Conservation (phyloP, 92 coral and sea anemone genomes). For the Phymanthus crucifer region DNA sequence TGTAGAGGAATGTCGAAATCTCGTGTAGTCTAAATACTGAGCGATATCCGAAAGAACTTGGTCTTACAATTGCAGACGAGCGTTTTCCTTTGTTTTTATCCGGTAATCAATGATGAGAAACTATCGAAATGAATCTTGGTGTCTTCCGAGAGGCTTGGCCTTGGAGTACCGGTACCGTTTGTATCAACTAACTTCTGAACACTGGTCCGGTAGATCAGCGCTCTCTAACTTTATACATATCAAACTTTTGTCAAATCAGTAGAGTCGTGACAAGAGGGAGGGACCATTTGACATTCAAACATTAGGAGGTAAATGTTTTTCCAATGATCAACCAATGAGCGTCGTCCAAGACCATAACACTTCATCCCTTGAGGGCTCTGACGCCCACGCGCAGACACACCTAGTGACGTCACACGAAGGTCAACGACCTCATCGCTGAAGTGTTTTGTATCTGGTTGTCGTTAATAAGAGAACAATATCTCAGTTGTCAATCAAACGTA, state of each 20-base stretch:
- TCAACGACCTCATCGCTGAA: conserved; percentile 62
- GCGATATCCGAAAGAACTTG: background rate
- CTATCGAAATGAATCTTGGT: background rate
- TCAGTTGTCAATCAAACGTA: conserved; percentile 55
- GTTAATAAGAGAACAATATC: conserved; percentile 63
- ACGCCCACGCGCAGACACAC: conserved; percentile 99
- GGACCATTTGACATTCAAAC: conserved; percentile 87
- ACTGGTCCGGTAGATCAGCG: background rate
- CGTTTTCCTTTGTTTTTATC: conserved; percentile 32
- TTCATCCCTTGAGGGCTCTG: conserved; percentile 75
- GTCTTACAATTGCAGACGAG: background rate
- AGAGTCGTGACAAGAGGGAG: conserved; percentile 75
- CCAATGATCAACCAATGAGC: conserved; percentile 74
- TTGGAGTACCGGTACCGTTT: background rate
- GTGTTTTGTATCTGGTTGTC: conserved; percentile 50
- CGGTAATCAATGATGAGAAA: conserved; percentile 22
- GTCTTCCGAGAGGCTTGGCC: background rate
- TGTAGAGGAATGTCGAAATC: conserved; percentile 33
- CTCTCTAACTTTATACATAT: conserved; percentile 34
- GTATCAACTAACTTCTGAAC: conserved; percentile 2
- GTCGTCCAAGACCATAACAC: conserved; percentile 61
- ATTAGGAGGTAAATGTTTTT: conserved; percentile 86
- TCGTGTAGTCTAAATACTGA: background rate
- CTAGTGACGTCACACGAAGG: conserved; percentile 91
- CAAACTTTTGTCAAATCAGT: conserved; percentile 28